A percentile compares a stretch with the other conserved stretches of the same genome.
These are phyloP conservation scores for Dryadula phaetusa DNA, from an alignment of 2,888 invertebrate species.

Conservation along the genomic window DNA sequence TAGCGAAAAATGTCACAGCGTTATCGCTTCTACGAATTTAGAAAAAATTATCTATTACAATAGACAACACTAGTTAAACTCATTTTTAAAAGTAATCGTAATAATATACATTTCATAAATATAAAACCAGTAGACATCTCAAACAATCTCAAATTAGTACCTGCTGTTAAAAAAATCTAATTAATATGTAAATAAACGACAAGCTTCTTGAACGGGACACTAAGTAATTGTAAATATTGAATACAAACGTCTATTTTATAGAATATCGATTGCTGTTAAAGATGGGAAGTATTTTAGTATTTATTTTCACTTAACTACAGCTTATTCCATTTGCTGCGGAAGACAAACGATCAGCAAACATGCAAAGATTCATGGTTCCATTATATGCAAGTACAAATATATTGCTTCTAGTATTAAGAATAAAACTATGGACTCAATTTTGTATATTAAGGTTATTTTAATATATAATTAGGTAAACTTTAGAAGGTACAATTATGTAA, in stretches of 20 bases:
- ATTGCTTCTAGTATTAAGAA: conserved; percentile 20
- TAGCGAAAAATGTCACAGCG: background rate
- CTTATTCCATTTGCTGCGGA: conserved; percentile 35
- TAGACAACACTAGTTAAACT: too few relatives aligned
- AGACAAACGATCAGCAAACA: conserved; percentile 39
- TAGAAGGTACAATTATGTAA: too few relatives aligned
- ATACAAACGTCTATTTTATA: conserved; percentile 17
- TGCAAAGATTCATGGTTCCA: conserved; percentile 33
- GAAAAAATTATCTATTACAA: too few relatives aligned
- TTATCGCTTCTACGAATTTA: background rate
- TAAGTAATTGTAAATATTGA: conserved; percentile 21
- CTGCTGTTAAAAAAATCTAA: background rate
- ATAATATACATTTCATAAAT: too few relatives aligned
- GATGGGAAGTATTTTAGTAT: conserved; percentile 37
- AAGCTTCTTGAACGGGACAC: background rate
- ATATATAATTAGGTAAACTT: background rate
- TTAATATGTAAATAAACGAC: conserved; percentile 17
- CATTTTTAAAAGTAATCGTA: too few relatives aligned
- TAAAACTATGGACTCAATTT: background rate
- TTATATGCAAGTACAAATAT: background rate
- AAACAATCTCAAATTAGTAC: background rate
- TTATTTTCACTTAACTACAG: conserved; percentile 40
- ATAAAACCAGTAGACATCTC: too few relatives aligned
- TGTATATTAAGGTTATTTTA: background rate
- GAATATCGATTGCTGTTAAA: conserved; percentile 21